phyloP scores from a whole-genome alignment of 2,797 vertebrate genomes.

The Notolabrus celidotus region DNA sequence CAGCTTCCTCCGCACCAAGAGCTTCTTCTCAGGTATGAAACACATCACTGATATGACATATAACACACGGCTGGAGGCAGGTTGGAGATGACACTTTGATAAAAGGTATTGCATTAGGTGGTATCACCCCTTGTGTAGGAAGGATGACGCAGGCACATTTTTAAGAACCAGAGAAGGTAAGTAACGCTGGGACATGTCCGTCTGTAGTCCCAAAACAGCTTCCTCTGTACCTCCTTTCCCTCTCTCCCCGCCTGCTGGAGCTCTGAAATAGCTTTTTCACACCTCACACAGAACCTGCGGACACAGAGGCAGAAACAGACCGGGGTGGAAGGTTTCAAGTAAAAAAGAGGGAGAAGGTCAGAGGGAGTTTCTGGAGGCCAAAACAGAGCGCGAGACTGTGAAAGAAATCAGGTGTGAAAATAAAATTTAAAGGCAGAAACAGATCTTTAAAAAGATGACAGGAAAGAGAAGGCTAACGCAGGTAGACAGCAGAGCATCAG shows the following conservation, averaged over 20 bases:
- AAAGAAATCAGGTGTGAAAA: not conserved
- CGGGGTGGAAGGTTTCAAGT: not conserved
- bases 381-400: not conserved
- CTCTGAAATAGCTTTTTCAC: conserved; percentile 45
- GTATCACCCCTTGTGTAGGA: not conserved
- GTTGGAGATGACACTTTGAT: too few species aligned
- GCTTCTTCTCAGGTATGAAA: conserved; percentile 79
- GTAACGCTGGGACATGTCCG: conserved; percentile 18
- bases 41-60: not conserved
- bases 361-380: not conserved
- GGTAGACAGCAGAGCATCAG: not conserved
- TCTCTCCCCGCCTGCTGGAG: not conserved
- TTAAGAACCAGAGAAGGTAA: not conserved
- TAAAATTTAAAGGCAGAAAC: not conserved
- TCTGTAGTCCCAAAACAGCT: too few species aligned
- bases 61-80: too few species aligned
- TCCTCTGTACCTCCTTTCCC: too few species aligned
- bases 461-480: not conserved
- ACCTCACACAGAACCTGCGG: conserved; percentile 27
- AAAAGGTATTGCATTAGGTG: too few species aligned
- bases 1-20: conserved; percentile 79
- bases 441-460: not conserved
- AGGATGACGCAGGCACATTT: too few species aligned
- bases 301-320: conserved; percentile 7
- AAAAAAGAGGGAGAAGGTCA: conserved; percentile 11